These are phyloP conservation scores for Steromphala cineraria DNA, from an alignment of 2,888 invertebrate species.

Conservation along the genomic window DNA sequence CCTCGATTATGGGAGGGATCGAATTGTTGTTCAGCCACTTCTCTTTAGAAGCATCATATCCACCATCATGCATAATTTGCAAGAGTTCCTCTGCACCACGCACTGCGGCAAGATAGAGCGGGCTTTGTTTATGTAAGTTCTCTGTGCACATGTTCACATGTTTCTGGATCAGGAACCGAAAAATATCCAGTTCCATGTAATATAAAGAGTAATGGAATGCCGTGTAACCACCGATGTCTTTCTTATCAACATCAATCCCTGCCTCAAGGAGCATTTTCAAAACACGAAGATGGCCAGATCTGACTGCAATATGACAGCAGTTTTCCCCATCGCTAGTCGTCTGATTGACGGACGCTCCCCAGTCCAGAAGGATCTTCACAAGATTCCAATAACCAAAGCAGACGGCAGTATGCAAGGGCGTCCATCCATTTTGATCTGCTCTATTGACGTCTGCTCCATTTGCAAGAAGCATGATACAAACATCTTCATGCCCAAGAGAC, in stretches of 20 bases:
- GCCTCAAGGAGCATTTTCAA: slow-evolving; percentile 49
- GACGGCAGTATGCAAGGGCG: slow-evolving; percentile 67
- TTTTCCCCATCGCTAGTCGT: slow-evolving; percentile 60
- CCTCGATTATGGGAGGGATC: slow-evolving; percentile 42
- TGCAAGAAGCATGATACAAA: slow-evolving; percentile 53
- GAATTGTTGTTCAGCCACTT: slow-evolving; percentile 49
- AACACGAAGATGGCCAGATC: slow-evolving; percentile 54
- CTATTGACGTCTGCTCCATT: slow-evolving; percentile 60
- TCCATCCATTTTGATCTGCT: slow-evolving; percentile 68
- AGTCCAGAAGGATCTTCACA: slow-evolving; percentile 54
- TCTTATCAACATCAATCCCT: slow-evolving; percentile 49
- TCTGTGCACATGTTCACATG: slow-evolving; percentile 59
- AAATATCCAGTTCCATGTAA: slow-evolving; percentile 57
- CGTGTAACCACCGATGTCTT: slow-evolving; percentile 60
- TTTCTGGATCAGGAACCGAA: slow-evolving; percentile 55
- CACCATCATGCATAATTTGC: slow-evolving; percentile 52
- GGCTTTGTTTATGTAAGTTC: slow-evolving; percentile 48
- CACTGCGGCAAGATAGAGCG: slow-evolving; percentile 59
- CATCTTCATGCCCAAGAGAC: slow-evolving; percentile 56
- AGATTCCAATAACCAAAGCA: slow-evolving; percentile 62
- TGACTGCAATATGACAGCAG: slow-evolving; percentile 65
- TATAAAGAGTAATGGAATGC: slow-evolving; percentile 65
- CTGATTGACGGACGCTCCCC: slow-evolving; percentile 53
- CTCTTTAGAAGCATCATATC: slow-evolving; percentile 56
- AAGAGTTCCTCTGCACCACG: slow-evolving; percentile 50